Percentiles rank a stretch among this genome's conserved stretches.
These are phyloP conservation scores for Columba livia DNA, from an alignment of 2,113 vertebrate species.

Conservation along the genomic window DNA sequence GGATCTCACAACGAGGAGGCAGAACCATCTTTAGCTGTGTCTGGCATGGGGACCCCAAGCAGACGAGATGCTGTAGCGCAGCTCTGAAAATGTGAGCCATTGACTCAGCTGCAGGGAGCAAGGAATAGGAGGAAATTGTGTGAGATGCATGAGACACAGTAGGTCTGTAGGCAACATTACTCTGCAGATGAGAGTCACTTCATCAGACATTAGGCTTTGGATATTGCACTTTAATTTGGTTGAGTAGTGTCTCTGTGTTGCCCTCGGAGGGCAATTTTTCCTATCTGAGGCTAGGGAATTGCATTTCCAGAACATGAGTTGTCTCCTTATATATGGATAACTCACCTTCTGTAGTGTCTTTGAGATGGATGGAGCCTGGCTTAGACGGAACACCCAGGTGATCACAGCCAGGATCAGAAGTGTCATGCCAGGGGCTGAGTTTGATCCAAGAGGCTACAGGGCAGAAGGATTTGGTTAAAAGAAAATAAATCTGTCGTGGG, in stretches of 20 bases:
- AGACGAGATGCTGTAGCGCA: background rate
- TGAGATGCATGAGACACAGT: conserved; percentile 35
- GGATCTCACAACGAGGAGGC: background rate
- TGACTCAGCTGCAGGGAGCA: conserved; percentile 35
- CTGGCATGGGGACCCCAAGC: background rate
- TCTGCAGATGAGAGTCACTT: conserved; percentile 54
- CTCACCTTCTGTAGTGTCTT: conserved; percentile 9
- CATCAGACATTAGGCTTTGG: conserved; percentile 52
- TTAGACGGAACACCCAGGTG: background rate
- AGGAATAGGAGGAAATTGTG: conserved; percentile 26
- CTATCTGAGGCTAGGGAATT: background rate
- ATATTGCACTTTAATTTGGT: conserved; percentile 59
- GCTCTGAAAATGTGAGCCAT: background rate
- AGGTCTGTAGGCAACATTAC: conserved; percentile 39
- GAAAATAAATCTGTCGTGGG: background rate
- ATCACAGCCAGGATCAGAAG: background rate
- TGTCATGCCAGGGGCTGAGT: background rate
- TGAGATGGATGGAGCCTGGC: background rate
- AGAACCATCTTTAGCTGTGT: background rate
- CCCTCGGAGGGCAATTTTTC: conserved; percentile 41
- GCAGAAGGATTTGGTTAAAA: background rate
- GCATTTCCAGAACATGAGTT: background rate
- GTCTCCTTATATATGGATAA: background rate
- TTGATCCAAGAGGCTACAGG: background rate
- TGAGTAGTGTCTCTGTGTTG: conserved; percentile 23